Evolutionary conservation across 92 coral and sea anemone genomes (phyloP).

Genomic region (Paramuricea clavata): DNA sequence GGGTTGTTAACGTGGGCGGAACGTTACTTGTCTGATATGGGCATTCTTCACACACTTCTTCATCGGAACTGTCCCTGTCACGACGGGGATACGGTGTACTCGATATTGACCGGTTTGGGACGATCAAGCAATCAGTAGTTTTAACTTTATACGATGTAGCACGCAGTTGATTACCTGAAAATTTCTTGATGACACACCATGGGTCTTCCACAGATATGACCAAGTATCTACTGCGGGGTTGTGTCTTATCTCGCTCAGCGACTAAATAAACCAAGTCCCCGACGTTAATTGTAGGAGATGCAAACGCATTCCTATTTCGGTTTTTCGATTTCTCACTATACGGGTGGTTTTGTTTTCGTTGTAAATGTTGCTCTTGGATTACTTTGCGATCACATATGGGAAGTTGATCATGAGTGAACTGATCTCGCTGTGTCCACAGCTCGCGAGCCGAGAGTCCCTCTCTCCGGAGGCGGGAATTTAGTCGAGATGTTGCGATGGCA

Average conservation of each 20-base stretch:
- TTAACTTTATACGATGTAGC: too few species aligned
- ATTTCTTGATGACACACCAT: background rate
- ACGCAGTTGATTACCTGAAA: background rate
- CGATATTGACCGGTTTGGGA: background rate
- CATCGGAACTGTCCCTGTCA: background rate
- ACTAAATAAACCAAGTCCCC: background rate
- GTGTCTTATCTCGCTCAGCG: background rate
- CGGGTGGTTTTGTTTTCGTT: constrained; percentile 47
- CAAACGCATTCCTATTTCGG: background rate
- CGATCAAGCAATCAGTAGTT: background rate
- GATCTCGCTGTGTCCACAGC: constrained; percentile 44
- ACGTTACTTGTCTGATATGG: background rate
- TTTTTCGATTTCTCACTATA: constrained; percentile 45
- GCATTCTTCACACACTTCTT: background rate
- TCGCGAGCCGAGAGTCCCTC: constrained; percentile 39
- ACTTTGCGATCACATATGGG: constrained; percentile 28
- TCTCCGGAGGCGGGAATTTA: constrained; percentile 51
- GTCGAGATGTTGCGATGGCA: constrained; percentile 44
- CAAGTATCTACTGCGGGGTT: constrained; percentile 22
- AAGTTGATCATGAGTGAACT: constrained; percentile 23
- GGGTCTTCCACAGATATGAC: constrained; percentile 10
- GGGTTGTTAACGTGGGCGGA: background rate
- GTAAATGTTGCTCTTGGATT: constrained; percentile 36
- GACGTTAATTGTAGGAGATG: background rate
- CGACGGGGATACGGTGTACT: background rate